These are phyloP conservation scores for Lordiphosa mommai DNA, from an alignment of 1,140 invertebrate genomes.

Conservation along the genomic window DNA sequence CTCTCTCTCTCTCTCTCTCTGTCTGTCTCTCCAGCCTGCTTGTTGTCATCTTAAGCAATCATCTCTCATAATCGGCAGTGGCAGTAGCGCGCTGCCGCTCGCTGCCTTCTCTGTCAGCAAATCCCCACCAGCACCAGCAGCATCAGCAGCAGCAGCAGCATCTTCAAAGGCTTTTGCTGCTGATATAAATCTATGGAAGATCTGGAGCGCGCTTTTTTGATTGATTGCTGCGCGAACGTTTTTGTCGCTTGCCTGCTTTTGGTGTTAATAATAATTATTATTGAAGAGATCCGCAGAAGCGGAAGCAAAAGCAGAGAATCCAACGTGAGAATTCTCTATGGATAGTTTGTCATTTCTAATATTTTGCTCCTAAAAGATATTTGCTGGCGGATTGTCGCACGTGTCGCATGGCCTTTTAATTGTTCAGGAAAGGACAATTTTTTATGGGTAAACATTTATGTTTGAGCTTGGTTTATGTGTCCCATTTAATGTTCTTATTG, in stretches of 20 bases:
- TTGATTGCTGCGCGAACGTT: constrained; percentile 62
- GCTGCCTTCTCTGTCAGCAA: constrained; percentile 35
- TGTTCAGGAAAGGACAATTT: too few relatives aligned
- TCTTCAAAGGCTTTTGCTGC: constrained; percentile 32
- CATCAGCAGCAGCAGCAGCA: constrained; percentile 6
- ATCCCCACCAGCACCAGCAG: constrained; percentile 41
- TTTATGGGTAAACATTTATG: too few relatives aligned
- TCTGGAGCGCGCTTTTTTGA: constrained; percentile 71
- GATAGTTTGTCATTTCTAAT: too few relatives aligned
- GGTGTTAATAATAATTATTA: constrained; percentile 79
- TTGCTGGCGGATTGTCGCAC: too few relatives aligned
- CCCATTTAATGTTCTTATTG: too few relatives aligned
- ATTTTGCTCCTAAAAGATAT: too few relatives aligned
- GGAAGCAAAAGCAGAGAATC: constrained; percentile 13
- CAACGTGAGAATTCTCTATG: too few relatives aligned
- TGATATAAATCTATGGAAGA: constrained; percentile 66
- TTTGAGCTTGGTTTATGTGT: too few relatives aligned
- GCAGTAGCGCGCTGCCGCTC: constrained; percentile 48
- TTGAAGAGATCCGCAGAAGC: neutral
- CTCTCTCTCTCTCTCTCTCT: constrained; percentile 3
- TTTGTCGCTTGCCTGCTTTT: constrained; percentile 51
- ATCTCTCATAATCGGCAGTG: constrained; percentile 75
- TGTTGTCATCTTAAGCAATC: constrained; percentile 76
- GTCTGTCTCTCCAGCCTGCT: constrained; percentile 40
- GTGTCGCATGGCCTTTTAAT: too few relatives aligned